These are phyloP conservation scores for Characodon lateralis DNA, from an alignment of 2,797 vertebrate genomes.

Conservation along the genomic window DNA sequence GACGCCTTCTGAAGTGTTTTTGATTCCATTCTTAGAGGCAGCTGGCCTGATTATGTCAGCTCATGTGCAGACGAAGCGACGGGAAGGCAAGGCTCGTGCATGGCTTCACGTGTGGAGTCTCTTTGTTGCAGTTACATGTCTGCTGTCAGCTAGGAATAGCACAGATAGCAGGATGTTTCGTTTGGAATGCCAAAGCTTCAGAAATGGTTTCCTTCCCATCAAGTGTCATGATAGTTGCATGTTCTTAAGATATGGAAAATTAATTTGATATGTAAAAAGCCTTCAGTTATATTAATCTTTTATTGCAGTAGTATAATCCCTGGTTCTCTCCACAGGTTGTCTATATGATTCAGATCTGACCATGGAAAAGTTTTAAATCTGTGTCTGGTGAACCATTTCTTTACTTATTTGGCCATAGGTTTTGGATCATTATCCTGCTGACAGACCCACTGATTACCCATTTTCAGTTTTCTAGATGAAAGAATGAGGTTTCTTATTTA, in stretches of 20 bases:
- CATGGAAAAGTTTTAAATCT: too few relatives aligned
- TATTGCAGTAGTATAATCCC: too few relatives aligned
- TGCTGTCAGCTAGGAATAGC: conserved; percentile 45
- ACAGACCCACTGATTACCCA: too few relatives aligned
- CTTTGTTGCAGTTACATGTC: conserved; percentile 29
- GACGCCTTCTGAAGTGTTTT: conserved; percentile 16
- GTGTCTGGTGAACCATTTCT: too few relatives aligned
- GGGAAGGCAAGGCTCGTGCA: conserved; percentile 53
- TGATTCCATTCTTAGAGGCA: neutral
- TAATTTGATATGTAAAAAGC: neutral
- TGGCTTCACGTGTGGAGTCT: conserved; percentile 26
- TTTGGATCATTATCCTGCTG: too few relatives aligned
- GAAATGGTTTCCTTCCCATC: neutral
- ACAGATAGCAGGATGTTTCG: conserved; percentile 8
- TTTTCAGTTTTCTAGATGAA: too few relatives aligned
- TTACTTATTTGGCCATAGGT: too few relatives aligned
- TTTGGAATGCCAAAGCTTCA: conserved; percentile 27
- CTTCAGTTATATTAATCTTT: too few relatives aligned
- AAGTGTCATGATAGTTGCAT: neutral
- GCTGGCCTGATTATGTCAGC: conserved; percentile 69
- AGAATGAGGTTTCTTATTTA: too few relatives aligned
- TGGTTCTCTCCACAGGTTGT: too few relatives aligned
- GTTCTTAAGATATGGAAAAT: neutral
- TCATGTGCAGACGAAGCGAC: conserved; percentile 39
- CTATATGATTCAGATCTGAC: too few relatives aligned